These are phyloP conservation scores for Chiloscyllium punctatum DNA, from an alignment of 2,797 vertebrate genomes.

Conservation along the genomic window DNA sequence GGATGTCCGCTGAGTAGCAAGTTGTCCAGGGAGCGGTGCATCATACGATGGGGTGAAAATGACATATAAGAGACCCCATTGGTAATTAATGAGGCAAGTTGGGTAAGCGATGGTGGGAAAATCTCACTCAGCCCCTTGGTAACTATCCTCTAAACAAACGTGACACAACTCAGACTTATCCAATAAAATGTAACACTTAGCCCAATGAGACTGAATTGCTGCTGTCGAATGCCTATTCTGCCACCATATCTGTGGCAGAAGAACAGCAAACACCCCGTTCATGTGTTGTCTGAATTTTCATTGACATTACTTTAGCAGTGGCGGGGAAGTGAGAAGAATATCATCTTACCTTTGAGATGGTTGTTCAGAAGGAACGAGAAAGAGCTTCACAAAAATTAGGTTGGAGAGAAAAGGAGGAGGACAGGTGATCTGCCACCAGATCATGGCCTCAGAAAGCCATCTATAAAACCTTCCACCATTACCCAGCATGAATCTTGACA, in stretches of 20 bases:
- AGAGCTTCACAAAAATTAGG: neutral
- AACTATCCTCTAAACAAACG: too few species aligned
- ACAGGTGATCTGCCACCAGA: neutral
- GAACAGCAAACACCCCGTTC: neutral
- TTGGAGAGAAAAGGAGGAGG: neutral
- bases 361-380: neutral
- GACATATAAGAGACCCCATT: too few species aligned
- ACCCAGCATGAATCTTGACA: neutral
- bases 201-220: neutral
- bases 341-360: neutral
- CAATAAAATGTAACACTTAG: too few species aligned
- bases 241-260: neutral
- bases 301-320: neutral
- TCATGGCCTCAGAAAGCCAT: neutral
- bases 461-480: neutral
- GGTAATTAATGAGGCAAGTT: too few species aligned
- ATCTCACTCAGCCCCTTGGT: too few species aligned
- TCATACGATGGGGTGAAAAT: too few species aligned
- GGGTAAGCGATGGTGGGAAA: too few species aligned
- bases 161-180: too few species aligned
- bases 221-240: neutral
- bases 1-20: too few species aligned
- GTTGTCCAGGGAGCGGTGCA: too few species aligned
- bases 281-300: neutral
- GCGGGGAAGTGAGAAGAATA: neutral